Evolutionary conservation across 2,797 vertebrate genomes (phyloP), one percentile per base, ranked within the genome.

Genomic region (Pseudochirops corinnae): DNA sequence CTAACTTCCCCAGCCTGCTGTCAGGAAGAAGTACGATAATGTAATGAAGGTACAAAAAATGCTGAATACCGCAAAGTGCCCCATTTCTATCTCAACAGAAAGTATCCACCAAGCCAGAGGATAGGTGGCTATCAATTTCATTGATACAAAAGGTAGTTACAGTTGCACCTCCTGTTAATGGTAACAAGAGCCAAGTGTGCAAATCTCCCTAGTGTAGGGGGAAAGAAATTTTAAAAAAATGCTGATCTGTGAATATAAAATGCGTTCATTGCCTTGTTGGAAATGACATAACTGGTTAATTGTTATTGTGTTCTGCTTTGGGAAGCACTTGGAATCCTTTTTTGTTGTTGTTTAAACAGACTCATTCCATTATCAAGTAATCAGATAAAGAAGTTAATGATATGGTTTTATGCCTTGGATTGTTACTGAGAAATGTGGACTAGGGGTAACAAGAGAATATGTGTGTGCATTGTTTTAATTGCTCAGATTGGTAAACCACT

Each of bases 21-120:
- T 97, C 97, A 96, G 95, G 91, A 96, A 97, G 94, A 97, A 93
- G 57, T n/a, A 92, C 92, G 74, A 53, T 93, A 96, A 98, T 93
- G 67, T 93, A 94, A 94, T 56, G 90, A 95, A 98, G 62, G n/a
- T 93, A 12, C 97, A 82, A 31, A 96, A 96, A 95, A 95, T 94
- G 16, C 6, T n/a, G 33, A 56, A 5, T 26, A 82, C 91, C 12
- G 16, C 58, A 14, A 46, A 94, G 92, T 95, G 96, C 90, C 96
- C 55, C 95, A 56, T 93, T 94, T 96, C 39, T 46, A 95, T 56
- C 92, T 94, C 95, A 91, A 55, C 2, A 94, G 94, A 94, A 95
- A 91, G 62, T 52, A 93, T 96, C 94, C 55, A 39, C 53, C 7
- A 50, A 94, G 91, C n/a, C 53, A 60, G 14, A 3, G 93, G 58